phyloP scores from a whole-genome alignment of 2,888 invertebrate species.

The Lycophotia porphyrea region DNA sequence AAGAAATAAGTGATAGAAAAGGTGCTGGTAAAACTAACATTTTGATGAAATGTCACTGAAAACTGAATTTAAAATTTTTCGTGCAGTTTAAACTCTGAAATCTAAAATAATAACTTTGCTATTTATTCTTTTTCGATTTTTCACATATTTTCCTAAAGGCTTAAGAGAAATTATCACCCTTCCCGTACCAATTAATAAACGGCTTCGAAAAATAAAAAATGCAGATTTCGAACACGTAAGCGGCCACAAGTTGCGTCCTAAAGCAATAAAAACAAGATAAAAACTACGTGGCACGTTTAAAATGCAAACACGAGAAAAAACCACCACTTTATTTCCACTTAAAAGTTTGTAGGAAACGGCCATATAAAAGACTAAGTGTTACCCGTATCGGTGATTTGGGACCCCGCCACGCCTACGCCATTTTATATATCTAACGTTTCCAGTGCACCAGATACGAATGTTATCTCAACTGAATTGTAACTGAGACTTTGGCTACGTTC shows the following conservation, averaged over 20 bases:
- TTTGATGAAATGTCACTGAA: not conserved
- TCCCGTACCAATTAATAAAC: constrained; percentile 40
- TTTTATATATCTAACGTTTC: constrained; percentile 64
- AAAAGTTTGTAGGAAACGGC: constrained; percentile 79
- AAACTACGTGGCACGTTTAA: constrained; percentile 73
- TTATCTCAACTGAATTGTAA: constrained; percentile 71
- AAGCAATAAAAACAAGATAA: constrained; percentile 75
- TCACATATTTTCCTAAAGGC: not conserved
- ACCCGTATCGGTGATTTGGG: constrained; percentile 77
- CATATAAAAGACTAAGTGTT: constrained; percentile 78
- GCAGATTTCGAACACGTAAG: constrained; percentile 66
- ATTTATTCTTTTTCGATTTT: not conserved
- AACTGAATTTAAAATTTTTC: not conserved
- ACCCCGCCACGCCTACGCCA: constrained; percentile 68
- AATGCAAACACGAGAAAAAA: constrained; percentile 72
- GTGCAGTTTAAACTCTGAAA: not conserved
- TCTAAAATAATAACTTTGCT: not conserved
- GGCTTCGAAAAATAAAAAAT: constrained; percentile 62
- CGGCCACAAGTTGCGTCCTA: constrained; percentile 67
- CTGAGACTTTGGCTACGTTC: constrained; percentile 71
- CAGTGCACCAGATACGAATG: constrained; percentile 67
- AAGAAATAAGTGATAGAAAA: constrained; percentile 38
- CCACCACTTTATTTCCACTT: constrained; percentile 81
- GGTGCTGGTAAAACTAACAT: not conserved
- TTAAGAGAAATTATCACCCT: constrained; percentile 13